These are phyloP conservation scores for Columbina picui DNA, from an alignment of 2,113 vertebrate species.

Conservation along the genomic window DNA sequence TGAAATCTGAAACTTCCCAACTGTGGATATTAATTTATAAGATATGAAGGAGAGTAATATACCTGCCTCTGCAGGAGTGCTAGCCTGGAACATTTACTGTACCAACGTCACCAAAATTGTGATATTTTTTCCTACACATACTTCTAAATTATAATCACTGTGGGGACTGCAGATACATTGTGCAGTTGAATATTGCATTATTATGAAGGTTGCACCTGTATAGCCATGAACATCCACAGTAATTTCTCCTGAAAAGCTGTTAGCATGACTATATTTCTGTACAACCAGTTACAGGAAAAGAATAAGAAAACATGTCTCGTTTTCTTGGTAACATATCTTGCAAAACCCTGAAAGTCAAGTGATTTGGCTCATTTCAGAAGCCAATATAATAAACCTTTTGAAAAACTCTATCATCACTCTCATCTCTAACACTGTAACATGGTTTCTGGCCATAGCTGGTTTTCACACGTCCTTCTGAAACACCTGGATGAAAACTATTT, in stretches of 20 bases:
- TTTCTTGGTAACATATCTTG: neutral
- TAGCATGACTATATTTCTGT: neutral
- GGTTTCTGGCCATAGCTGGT: neutral
- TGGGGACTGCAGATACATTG: neutral
- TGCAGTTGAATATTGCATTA: accelerated
- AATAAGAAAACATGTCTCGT: accelerated
- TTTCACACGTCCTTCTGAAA: neutral
- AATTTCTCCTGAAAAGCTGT: neutral
- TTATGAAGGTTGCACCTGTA: neutral
- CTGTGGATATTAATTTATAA: neutral
- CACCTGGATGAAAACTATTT: neutral
- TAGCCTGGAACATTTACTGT: neutral
- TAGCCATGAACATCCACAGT: accelerated
- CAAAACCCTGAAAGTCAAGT: neutral
- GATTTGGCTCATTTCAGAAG: neutral
- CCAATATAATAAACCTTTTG: neutral
- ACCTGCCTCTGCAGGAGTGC: neutral
- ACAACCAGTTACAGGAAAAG: neutral
- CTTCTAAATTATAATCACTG: neutral
- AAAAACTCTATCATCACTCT: neutral
- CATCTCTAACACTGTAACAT: neutral
- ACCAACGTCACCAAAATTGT: neutral
- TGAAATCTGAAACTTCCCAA: neutral
- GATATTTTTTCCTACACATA: neutral
- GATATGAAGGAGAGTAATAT: neutral